Percentiles rank a stretch among this genome's conserved stretches.
These are phyloP conservation scores for Dynastes maya DNA, from an alignment of 2,888 invertebrate species.

Conservation along the genomic window DNA sequence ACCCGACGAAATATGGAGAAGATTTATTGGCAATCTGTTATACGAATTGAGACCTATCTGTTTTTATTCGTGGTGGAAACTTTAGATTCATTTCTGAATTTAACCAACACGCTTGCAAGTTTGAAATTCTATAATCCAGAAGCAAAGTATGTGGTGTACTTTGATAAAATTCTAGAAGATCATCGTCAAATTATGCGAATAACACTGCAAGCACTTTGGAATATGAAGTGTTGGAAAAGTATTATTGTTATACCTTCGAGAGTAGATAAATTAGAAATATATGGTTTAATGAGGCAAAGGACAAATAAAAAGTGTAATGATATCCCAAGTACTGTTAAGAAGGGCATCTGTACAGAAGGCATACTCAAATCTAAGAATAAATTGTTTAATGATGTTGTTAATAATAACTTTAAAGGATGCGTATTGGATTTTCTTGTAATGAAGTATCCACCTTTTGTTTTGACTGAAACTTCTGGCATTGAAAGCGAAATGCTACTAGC, in stretches of 20 bases:
- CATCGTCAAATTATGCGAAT: constrained; percentile 22
- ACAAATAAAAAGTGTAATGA: constrained; percentile 50
- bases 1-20: constrained; percentile 4
- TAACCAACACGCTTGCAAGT: constrained; percentile 30
- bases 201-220: constrained; percentile 53
- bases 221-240: constrained; percentile 52
- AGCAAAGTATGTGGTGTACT: constrained; percentile 52
- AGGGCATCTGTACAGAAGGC: constrained; percentile 54
- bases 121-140: constrained; percentile 50
- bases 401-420: constrained; percentile 55
- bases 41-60: constrained; percentile 48
- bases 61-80: constrained; percentile 53
- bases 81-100: constrained; percentile 44
- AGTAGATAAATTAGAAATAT: constrained; percentile 51
- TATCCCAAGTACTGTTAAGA: constrained; percentile 38
- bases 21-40: constrained; percentile 1
- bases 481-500: constrained; percentile 57
- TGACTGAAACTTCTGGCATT: constrained; percentile 56
- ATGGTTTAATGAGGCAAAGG: constrained; percentile 50
- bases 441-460: constrained; percentile 60
- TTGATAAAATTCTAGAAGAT: constrained; percentile 46
- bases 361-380: constrained; percentile 25
- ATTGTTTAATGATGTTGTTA: constrained; percentile 45
- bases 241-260: constrained; percentile 52
- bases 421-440: constrained; percentile 55